Base-by-base conservation (phyloP, 2,113 vertebrate genomes). In the Calypte anna region DNA sequence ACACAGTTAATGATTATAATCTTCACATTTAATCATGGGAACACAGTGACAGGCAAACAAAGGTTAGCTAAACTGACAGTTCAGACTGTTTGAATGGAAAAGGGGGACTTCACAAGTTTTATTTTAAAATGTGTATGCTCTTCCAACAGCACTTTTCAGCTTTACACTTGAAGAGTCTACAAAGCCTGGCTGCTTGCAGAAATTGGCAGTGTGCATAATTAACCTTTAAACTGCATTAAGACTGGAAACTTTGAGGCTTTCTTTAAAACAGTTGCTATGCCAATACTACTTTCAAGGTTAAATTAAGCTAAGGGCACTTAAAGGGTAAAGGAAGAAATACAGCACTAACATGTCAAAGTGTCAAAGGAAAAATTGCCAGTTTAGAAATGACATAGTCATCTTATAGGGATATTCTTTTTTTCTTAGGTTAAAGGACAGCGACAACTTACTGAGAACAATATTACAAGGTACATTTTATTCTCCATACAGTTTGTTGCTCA, bases 1-100 rank as follows among this genome's bases (percentile, higher is more conserved):
- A 96, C 97, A 96, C 18, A 5, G 91, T 91, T 98, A 98, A 98
- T 98, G 97, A 98, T 98, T 98, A 98, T 98, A 98, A 98, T 98
- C 97, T 97, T 98, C 98, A 97, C 96, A 97, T 98, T 98, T 97
- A 98, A 98, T 98, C 97, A 98, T 69, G 94, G 91, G 98, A 98
- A 98, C 93, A 96, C 94, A 93, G 96, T 97, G 97, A 98, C 97
- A 98, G 91, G 97, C 97, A 98, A 97, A 98, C 97, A 98, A 98
- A 98, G 98, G 96, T 98, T 97, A 98, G 93, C 93, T 93, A 97
- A 97, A 97, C 97, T 97, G 98, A 97, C 98, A 98, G 95, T 95
- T 97, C 82, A 96, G 89, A 73, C 91, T 95, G 88, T 94, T 97
- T 92, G 93, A 95, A 86, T 79, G 51, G 63, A 93, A 97, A 74